A percentile compares a stretch with the other conserved stretches of the same genome.
phyloP scores from a whole-genome alignment of 2,888 invertebrate species.

The Tineola bisselliella region DNA sequence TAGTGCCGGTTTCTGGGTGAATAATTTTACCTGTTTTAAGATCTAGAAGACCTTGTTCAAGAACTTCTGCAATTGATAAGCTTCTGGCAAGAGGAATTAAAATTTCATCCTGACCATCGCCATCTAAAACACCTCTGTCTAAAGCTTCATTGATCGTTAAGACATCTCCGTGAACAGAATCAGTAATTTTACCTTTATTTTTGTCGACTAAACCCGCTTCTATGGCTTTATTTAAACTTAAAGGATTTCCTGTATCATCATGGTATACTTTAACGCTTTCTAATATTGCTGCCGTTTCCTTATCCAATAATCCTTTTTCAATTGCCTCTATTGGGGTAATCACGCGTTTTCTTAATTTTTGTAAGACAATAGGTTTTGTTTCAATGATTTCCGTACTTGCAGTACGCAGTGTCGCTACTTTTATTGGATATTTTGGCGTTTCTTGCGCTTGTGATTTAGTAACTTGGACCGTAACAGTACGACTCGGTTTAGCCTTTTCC shows the following conservation, averaged over 20 bases:
- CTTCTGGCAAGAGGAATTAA: conserved; percentile 83
- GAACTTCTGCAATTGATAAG: conserved; percentile 83
- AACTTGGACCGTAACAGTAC: conserved; percentile 41
- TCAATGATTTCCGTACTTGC: conserved; percentile 68
- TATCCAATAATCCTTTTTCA: conserved; percentile 81
- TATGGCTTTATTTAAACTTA: conserved; percentile 82
- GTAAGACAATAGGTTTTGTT: conserved; percentile 75
- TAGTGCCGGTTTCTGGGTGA: conserved; percentile 87
- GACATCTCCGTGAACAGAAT: conserved; percentile 83
- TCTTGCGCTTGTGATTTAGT: conserved; percentile 65
- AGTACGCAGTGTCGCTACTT: conserved; percentile 70
- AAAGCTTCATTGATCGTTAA: conserved; percentile 87
- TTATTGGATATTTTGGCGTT: conserved; percentile 74
- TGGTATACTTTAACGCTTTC: conserved; percentile 69
- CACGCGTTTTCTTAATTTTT: conserved; percentile 81
- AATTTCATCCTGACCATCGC: conserved; percentile 77
- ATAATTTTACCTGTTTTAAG: conserved; percentile 77
- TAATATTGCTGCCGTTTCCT: conserved; percentile 76
- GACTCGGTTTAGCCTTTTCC: neutral
- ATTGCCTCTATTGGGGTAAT: conserved; percentile 80
- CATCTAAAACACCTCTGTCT: conserved; percentile 81
- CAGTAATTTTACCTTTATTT: conserved; percentile 79
- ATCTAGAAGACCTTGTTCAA: conserved; percentile 87
- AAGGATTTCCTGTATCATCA: conserved; percentile 66
- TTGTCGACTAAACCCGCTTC: conserved; percentile 76